phyloP scores from a whole-genome alignment of 2,797 vertebrate genomes.

The Petrocephalus schoutedeni region DNA sequence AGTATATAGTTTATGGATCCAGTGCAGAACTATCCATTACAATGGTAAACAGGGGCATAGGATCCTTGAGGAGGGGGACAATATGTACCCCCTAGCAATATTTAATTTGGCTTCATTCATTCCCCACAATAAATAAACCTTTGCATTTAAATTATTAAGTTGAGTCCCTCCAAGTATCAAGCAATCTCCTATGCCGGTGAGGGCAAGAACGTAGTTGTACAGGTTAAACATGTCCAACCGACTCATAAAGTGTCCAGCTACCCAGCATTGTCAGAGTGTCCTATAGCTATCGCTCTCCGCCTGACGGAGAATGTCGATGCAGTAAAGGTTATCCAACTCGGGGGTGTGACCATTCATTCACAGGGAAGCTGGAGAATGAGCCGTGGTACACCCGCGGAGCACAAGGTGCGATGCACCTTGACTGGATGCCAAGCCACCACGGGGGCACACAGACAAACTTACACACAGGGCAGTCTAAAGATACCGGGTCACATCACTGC shows the following conservation, averaged over 20 bases:
- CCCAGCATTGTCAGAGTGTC: not conserved
- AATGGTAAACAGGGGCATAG: not conserved
- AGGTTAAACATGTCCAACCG: not conserved
- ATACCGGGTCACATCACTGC: not conserved
- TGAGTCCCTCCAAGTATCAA: not conserved
- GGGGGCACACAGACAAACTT: not conserved
- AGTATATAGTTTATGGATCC: not conserved
- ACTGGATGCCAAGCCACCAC: not conserved
- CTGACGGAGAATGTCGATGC: not conserved
- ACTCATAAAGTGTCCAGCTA: not conserved
- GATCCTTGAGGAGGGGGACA: not conserved
- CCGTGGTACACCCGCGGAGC: not conserved
- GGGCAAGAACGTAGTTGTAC: not conserved
- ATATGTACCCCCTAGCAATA: not conserved
- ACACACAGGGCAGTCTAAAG: not conserved
- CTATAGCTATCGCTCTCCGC: not conserved
- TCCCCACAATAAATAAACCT: not conserved
- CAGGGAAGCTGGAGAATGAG: not conserved
- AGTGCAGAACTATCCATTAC: not conserved
- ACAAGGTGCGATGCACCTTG: not conserved
- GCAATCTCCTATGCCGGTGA: not conserved
- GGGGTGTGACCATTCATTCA: not conserved
- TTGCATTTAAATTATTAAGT: not conserved
- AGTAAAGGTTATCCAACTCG: not conserved
- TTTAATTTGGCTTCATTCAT: not conserved